Evolutionary conservation across 1,140 invertebrate species (phyloP).

Genomic region (Drosophila albomicans): DNA sequence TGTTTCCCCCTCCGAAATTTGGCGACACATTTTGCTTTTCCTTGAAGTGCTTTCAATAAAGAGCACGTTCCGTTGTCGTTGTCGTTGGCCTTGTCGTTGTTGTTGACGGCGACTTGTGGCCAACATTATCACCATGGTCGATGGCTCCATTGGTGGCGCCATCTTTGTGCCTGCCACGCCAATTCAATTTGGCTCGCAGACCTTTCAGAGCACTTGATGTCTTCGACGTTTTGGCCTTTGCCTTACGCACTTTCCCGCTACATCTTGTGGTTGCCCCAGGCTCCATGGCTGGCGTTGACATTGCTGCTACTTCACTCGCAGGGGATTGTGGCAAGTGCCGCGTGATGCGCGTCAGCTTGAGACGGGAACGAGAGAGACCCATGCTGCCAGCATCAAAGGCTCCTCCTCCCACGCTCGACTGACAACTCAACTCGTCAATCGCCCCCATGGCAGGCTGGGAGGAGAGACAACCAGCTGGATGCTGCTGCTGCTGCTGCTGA

Average conservation of each 20-base stretch:
- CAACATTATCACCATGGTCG: slow-evolving; percentile 8
- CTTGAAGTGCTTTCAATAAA: slow-evolving; percentile 46
- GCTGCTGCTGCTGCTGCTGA: neutral
- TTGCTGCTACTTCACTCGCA: slow-evolving; percentile 7
- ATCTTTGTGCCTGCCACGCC: slow-evolving; percentile 67
- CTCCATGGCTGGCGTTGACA: neutral
- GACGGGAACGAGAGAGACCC: slow-evolving; percentile 57
- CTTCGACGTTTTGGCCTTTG: slow-evolving; percentile 63
- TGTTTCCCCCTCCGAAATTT: neutral
- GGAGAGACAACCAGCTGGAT: slow-evolving; percentile 16
- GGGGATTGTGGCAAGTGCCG: slow-evolving; percentile 38
- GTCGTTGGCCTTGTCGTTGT: slow-evolving; percentile 1
- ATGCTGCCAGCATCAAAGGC: slow-evolving; percentile 17
- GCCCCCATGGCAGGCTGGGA: slow-evolving; percentile 63
- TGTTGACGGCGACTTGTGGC: slow-evolving; percentile 19
- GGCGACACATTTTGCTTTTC: slow-evolving; percentile 4
- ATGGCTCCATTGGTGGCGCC: slow-evolving; percentile 36
- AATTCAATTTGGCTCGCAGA: slow-evolving; percentile 74
- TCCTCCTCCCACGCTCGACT: slow-evolving; percentile 20
- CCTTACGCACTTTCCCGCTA: slow-evolving; percentile 66
- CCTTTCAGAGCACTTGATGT: slow-evolving; percentile 58
- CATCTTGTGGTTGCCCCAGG: slow-evolving; percentile 13
- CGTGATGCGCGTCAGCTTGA: slow-evolving; percentile 78
- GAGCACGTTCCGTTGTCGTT: slow-evolving; percentile 42
- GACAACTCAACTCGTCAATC: slow-evolving; percentile 73